phyloP scores from a whole-genome alignment of 2,888 invertebrate genomes.

The Cheilosia grossa region DNA sequence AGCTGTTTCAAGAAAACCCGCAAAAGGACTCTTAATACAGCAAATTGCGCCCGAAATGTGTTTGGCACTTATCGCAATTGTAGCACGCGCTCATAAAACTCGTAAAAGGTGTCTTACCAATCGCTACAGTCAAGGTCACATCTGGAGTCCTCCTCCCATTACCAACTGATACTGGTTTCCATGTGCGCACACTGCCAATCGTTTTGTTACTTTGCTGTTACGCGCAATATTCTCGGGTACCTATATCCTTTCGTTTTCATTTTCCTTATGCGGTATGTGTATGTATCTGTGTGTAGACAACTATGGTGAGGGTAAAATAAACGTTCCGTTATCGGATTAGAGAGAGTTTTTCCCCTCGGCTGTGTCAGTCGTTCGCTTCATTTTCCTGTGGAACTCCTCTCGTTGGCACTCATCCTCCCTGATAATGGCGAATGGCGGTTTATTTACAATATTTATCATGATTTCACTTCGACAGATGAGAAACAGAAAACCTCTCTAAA shows the following conservation, averaged over 20 bases:
- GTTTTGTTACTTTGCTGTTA: slow-evolving; percentile 6
- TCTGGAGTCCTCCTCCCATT: slow-evolving; percentile 8
- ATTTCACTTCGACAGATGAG: slow-evolving; percentile 8
- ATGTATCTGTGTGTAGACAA: not conserved
- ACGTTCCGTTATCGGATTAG: slow-evolving; percentile 48
- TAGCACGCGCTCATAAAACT: slow-evolving; percentile 32
- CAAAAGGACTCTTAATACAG: not conserved
- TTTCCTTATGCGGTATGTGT: not conserved
- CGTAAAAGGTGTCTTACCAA: slow-evolving; percentile 20
- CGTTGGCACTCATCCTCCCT: not conserved
- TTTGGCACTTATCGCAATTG: slow-evolving; percentile 21
- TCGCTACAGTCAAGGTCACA: slow-evolving; percentile 39
- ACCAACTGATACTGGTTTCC: slow-evolving; percentile 20
- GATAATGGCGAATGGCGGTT: not conserved
- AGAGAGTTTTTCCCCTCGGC: not conserved
- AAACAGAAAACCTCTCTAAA: not conserved
- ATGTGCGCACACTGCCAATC: slow-evolving; percentile 22
- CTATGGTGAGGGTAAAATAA: slow-evolving; percentile 37
- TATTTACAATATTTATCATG: slow-evolving; percentile 5
- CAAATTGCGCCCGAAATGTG: slow-evolving; percentile 25
- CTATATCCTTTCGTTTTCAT: not conserved
- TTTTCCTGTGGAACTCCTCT: not conserved
- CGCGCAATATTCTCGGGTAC: not conserved
- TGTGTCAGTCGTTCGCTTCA: slow-evolving; percentile 17
- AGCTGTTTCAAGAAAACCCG: not conserved